Evolutionary conservation across 2,888 invertebrate species (phyloP).

Genomic region (Chydorus sphaericus): DNA sequence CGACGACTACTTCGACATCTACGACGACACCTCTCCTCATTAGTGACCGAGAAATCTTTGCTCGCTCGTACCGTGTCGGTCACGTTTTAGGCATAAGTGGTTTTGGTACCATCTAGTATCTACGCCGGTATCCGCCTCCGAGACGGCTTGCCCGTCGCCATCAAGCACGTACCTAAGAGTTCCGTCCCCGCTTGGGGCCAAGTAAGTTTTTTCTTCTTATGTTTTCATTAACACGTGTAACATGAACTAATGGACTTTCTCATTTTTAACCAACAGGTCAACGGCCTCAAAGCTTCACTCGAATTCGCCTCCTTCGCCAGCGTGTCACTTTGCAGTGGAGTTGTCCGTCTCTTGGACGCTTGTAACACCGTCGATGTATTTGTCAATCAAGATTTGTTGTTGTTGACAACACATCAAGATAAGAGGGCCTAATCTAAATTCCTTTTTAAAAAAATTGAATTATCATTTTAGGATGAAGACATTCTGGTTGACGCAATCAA

Average conservation of each 20-base stretch:
- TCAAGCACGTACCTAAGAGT: conserved; percentile 36
- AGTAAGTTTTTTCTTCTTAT: conserved; percentile 27
- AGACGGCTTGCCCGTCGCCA: conserved; percentile 36
- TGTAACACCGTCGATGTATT: conserved; percentile 35
- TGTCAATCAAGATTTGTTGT: conserved; percentile 34
- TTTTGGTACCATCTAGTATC: conserved; percentile 42
- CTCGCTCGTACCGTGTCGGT: conserved; percentile 27
- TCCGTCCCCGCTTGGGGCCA: conserved; percentile 37
- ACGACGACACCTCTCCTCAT: background rate
- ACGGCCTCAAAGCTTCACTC: conserved; percentile 36
- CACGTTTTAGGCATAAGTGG: conserved; percentile 37
- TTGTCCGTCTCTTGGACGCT: conserved; percentile 39
- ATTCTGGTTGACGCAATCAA: conserved; percentile 40
- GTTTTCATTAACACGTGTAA: too few species aligned
- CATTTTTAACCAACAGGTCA: conserved; percentile 26
- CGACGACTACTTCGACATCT: too few species aligned
- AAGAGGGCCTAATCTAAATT: background rate
- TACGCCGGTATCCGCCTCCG: conserved; percentile 34
- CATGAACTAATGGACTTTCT: background rate
- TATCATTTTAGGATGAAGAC: conserved; percentile 38
- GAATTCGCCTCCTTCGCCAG: conserved; percentile 39
- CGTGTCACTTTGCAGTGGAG: conserved; percentile 36
- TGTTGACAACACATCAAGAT: too few species aligned
- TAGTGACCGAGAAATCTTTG: conserved; percentile 23
- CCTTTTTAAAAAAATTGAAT: background rate